Evolutionary conservation across 2,797 vertebrate genomes (phyloP), one percentile per base, ranked within the genome.

Genomic region (Phoeniculus purpureus): DNA sequence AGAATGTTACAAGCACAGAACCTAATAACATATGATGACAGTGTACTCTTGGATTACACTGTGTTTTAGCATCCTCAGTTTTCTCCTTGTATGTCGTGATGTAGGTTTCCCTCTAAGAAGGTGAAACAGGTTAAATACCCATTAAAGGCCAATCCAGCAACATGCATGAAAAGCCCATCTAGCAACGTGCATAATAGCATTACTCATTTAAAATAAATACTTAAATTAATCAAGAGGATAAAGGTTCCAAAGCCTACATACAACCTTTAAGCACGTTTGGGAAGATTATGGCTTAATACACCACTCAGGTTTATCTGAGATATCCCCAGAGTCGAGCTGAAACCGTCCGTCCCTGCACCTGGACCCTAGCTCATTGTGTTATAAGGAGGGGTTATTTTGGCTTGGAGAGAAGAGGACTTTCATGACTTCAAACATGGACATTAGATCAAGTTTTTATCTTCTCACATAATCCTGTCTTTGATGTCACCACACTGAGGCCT

Each of bases 341-440:
- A 93, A 82, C 47, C 84, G 85, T 60, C 67, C 61, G 66, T 51
- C 59, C 34, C 85, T 96, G 97, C 97, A 97, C 97, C 97, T 98
- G 98, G 96, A 95, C 87, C 66, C 54, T 56, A 73, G 92, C 93
- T 95, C 96, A 95, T 97, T 96, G 92, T 97, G 87, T 89, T 92
- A 85, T 92, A 96, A 96, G 96, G 94, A 97, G 93, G 37, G 87
- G 96, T 89, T 96, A 92, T 97, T 97, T 97, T 97, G 96, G 96
- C 94, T 96, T 93, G 92, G 54, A 96, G 92, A 95, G 95, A 92
- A 87, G 93, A 95, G 96, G 97, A 98, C 96, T 97, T 97, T 95
- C 96, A 97, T 97, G 97, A 98, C 98, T 99, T 99, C 99, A 99
- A 99, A 99, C 98, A 98, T 97, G 94, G 94, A 97, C 96, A 97